Evolutionary conservation across 2,797 vertebrate species (phyloP).

Genomic region (Morelia viridis): DNA sequence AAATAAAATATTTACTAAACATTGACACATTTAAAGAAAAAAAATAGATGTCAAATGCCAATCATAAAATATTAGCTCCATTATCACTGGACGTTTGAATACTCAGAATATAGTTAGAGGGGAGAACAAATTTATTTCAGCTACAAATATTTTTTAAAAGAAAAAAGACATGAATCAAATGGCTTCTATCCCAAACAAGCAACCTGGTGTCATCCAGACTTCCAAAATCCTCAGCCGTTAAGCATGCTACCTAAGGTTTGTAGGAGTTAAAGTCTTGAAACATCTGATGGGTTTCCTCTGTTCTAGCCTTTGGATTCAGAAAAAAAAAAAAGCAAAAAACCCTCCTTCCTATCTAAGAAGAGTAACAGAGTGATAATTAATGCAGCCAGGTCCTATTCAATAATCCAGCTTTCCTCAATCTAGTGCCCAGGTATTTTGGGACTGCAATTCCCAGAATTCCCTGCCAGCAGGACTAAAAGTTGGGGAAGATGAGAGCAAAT

Average conservation of each 20-base stretch:
- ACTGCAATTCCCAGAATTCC: not conserved
- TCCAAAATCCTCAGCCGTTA: not conserved
- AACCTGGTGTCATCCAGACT: not conserved
- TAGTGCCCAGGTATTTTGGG: not conserved
- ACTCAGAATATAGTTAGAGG: not conserved
- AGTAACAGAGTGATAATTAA: not conserved
- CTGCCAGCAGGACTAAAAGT: not conserved
- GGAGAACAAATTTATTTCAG: not conserved
- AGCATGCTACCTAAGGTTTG: not conserved
- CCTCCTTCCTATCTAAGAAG: not conserved
- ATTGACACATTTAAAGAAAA: not conserved
- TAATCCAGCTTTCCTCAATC: not conserved
- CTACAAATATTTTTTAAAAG: not conserved
- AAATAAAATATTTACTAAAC: not conserved
- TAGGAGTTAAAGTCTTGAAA: not conserved
- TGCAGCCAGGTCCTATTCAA: not conserved
- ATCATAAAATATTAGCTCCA: not conserved
- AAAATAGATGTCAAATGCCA: not conserved
- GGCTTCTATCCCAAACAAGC: not conserved
- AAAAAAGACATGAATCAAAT: not conserved
- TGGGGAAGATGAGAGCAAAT: not conserved
- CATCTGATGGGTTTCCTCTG: not conserved
- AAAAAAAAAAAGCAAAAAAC: not conserved
- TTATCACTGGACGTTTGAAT: not conserved
- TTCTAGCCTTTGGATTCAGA: not conserved